phyloP scores from a whole-genome alignment of 2,888 invertebrate genomes.

The Tenthredo livida region DNA sequence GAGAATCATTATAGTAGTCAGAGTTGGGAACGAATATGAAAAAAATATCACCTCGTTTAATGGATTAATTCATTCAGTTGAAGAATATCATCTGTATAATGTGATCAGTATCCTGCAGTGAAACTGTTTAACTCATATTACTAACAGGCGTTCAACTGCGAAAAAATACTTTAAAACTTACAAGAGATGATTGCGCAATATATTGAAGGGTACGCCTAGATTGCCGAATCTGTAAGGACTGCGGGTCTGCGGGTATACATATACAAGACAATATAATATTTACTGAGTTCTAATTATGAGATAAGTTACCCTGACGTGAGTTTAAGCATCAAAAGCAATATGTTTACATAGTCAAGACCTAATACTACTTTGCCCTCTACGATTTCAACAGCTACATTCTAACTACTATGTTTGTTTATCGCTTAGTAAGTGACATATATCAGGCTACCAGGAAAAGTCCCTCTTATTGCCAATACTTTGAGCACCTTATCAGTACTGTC shows the following conservation, averaged over 20 bases:
- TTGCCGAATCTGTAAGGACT: not conserved
- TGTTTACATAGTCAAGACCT: not conserved
- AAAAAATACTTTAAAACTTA: not conserved
- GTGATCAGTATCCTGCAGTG: not conserved
- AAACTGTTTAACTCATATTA: not conserved
- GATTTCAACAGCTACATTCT: conserved; percentile 25
- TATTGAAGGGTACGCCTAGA: not conserved
- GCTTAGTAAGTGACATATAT: conserved; percentile 24
- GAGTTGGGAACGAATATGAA: not conserved
- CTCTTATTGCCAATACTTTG: not conserved
- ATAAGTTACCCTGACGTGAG: not conserved
- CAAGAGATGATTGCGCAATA: not conserved
- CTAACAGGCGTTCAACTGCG: not conserved
- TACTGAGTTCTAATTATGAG: conserved; percentile 1
- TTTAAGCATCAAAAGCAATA: not conserved
- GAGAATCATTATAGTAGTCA: not conserved
- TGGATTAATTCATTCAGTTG: not conserved
- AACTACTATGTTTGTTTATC: conserved; percentile 42
- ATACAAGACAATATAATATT: conserved; percentile 6
- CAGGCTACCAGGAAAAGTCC: conserved; percentile 14
- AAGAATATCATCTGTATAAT: not conserved
- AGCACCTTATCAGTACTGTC: conserved; percentile 31
- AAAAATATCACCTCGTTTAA: not conserved
- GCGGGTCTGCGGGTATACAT: too few relatives aligned
- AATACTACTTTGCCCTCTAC: conserved; percentile 2